Evolutionary conservation across 2,113 vertebrate species (phyloP).

Genomic region (Hippocampus comes): DNA sequence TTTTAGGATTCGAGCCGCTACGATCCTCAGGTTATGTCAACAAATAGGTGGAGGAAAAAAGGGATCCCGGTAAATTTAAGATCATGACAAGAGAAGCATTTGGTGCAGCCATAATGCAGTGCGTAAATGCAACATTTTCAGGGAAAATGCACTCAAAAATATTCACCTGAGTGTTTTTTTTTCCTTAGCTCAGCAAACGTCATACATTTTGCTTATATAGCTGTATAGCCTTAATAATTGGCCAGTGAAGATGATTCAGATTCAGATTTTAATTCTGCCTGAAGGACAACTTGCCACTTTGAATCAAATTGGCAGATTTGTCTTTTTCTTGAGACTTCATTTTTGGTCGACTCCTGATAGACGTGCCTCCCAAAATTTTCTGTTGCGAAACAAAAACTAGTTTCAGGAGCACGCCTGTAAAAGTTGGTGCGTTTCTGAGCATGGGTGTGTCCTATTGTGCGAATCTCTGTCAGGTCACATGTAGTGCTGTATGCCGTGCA

Average conservation of each 20-base stretch:
- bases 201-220: too few species aligned
- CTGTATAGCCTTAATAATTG: too few species aligned
- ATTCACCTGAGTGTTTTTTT: too few species aligned
- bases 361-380: background rate
- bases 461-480: conserved; percentile 58
- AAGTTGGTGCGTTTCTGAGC: too few species aligned
- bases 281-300: background rate
- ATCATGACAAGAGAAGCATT: conserved; percentile 12
- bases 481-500: conserved; percentile 37
- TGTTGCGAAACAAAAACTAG: background rate
- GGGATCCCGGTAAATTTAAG: conserved; percentile 26
- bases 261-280: too few species aligned
- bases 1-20: conserved; percentile 49
- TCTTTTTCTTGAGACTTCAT: background rate
- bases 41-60: conserved; percentile 37
- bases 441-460: background rate
- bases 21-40: conserved; percentile 56
- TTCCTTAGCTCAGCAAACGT: too few species aligned
- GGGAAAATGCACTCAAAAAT: too few species aligned
- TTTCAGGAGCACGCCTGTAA: background rate
- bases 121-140: background rate
- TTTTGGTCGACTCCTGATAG: background rate
- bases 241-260: too few species aligned
- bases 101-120: background rate
- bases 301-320: background rate